These are phyloP conservation scores for Percopsis transmontana DNA, from an alignment of 2,113 vertebrate species.

Conservation along the genomic window DNA sequence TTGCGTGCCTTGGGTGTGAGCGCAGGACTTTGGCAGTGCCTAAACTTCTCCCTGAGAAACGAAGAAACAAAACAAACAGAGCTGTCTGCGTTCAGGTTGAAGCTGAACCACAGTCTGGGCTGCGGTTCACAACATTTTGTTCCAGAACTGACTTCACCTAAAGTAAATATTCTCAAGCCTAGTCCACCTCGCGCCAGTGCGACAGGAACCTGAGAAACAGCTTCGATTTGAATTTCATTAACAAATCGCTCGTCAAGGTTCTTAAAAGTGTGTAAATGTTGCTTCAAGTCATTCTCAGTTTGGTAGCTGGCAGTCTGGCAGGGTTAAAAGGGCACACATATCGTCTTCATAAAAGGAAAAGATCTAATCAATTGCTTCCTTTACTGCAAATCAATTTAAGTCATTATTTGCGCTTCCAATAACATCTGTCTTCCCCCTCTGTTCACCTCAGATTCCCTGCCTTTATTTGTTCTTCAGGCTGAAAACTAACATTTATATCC, in stretches of 20 bases:
- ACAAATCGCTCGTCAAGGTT: constrained; percentile 35
- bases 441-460: constrained; percentile 58
- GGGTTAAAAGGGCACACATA: constrained; percentile 64
- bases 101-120: constrained; percentile 70
- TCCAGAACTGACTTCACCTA: constrained; percentile 75
- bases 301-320: constrained; percentile 30
- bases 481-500: constrained; percentile 71
- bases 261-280: constrained; percentile 13
- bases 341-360: constrained; percentile 48
- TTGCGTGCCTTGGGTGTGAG: constrained; percentile 72
- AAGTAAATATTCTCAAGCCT: constrained; percentile 68
- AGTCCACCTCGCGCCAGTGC: constrained; percentile 55
- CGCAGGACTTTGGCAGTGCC: constrained; percentile 66
- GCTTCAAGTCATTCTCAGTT: too few species aligned
- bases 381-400: constrained; percentile 71
- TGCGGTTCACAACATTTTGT: constrained; percentile 67
- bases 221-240: constrained; percentile 51
- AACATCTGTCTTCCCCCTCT: constrained; percentile 57
- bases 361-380: constrained; percentile 61
- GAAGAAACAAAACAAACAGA: constrained; percentile 73
- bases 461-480: constrained; percentile 70
- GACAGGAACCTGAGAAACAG: constrained; percentile 52
- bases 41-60: constrained; percentile 71
- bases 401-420: constrained; percentile 64
- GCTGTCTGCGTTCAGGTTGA: constrained; percentile 68